These are phyloP conservation scores for Candidula unifasciata DNA, from an alignment of 2,888 invertebrate species.

Conservation along the genomic window DNA sequence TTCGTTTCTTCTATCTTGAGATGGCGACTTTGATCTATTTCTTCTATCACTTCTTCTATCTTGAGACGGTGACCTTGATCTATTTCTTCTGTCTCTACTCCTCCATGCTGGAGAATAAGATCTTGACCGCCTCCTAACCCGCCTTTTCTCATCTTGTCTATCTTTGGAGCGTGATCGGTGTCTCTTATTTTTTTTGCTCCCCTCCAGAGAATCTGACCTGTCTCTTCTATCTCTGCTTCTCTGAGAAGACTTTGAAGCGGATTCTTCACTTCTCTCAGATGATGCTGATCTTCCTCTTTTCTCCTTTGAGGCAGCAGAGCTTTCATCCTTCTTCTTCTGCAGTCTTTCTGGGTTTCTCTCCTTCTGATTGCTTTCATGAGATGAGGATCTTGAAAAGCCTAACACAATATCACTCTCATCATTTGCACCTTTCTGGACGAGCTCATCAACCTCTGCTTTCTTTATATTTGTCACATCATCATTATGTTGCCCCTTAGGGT, in stretches of 20 bases:
- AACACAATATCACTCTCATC: neutral
- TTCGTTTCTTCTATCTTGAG: too few relatives aligned
- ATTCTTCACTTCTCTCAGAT: slow-evolving; percentile 15
- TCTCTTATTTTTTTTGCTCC: neutral
- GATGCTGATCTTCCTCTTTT: slow-evolving; percentile 35
- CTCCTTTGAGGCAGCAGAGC: neutral
- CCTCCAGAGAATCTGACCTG: slow-evolving; percentile 30
- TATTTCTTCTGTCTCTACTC: slow-evolving; percentile 38
- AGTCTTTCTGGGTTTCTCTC: neutral
- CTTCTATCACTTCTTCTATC: slow-evolving; percentile 25
- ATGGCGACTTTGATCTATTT: slow-evolving; percentile 33
- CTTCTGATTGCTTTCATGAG: slow-evolving; percentile 11
- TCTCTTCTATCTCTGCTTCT: slow-evolving; percentile 37
- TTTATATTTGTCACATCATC: neutral
- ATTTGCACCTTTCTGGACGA: neutral
- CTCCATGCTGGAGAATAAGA: slow-evolving; percentile 29
- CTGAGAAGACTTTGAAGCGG: slow-evolving; percentile 28
- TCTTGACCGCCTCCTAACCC: slow-evolving; percentile 16
- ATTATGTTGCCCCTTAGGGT: neutral
- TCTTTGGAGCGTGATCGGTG: slow-evolving; percentile 34
- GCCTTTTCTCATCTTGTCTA: slow-evolving; percentile 12
- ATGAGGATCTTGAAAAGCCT: neutral
- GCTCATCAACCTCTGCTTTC: neutral
- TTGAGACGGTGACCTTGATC: slow-evolving; percentile 32
- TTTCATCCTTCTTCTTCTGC: slow-evolving; percentile 10